These are phyloP conservation scores for Samia ricini DNA, from an alignment of 1,140 invertebrate genomes.

Conservation along the genomic window DNA sequence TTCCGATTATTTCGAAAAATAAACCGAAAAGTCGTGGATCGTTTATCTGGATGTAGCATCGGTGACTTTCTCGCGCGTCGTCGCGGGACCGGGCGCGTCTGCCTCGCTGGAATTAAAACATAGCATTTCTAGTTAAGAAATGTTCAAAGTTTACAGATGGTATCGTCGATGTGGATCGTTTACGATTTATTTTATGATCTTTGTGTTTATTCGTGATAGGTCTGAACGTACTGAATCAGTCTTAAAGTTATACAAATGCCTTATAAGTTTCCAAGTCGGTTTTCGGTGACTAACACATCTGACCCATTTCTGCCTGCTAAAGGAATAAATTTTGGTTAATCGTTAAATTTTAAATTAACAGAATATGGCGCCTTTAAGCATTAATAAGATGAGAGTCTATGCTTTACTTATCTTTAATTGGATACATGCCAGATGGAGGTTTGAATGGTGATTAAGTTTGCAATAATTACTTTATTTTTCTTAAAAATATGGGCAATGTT, in stretches of 20 bases:
- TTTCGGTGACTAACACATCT: background rate
- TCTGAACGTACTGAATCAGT: background rate
- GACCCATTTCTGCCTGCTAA: background rate
- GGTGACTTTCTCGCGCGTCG: constrained; percentile 8
- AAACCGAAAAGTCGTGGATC: constrained; percentile 25
- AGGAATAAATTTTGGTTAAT: background rate
- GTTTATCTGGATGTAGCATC: constrained; percentile 41
- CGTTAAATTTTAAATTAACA: too few species aligned
- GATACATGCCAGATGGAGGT: too few species aligned
- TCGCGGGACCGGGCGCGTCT: background rate
- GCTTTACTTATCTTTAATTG: too few species aligned
- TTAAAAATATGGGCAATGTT: too few species aligned
- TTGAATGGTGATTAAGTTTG: too few species aligned
- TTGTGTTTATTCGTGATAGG: background rate
- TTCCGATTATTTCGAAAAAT: constrained; percentile 23
- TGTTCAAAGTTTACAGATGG: constrained; percentile 29
- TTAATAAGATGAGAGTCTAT: too few species aligned
- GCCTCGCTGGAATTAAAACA: constrained; percentile 62
- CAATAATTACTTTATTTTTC: too few species aligned
- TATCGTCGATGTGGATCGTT: constrained; percentile 29
- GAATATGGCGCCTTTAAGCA: too few species aligned
- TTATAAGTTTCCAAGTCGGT: background rate
- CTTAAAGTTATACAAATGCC: background rate
- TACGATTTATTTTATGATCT: constrained; percentile 51
- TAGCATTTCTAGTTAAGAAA: constrained; percentile 49